Base-by-base conservation (phyloP, 30 jellyfish, hydroid and myxozoan genomes). In the Aurelia sp. region DNA sequence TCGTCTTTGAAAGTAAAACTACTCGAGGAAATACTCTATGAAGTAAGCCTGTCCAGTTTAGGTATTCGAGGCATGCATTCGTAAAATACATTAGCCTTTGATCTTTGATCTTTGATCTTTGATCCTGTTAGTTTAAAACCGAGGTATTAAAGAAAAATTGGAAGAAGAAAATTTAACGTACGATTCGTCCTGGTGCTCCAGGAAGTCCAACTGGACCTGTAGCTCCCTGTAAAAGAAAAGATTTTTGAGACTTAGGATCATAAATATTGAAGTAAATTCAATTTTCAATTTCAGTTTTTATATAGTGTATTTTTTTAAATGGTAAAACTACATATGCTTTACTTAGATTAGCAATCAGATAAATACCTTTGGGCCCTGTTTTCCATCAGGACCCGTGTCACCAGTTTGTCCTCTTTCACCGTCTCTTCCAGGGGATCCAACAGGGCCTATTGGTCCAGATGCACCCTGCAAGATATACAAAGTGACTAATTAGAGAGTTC, bases 401-500 rank as follows among this genome's bases (percentile, higher is more conserved):
- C 96, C 96, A 11, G 60, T 27, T 4, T 82, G 91, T 52, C 98
- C 98, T 22, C 97, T 97, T n/a, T 67, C 90, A 20, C 98, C 98
- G 41, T 80, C 90, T 47, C 90, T 75, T 21, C 98, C 98, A 20
- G 86, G 67, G 8, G 94, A 81, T 61, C 98, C 98, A 35, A 67
- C 93, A 4, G 95, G 93, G 12, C 98, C 98, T 24, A 95, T 72
- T 8, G 93, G 91, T 20, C 96, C 96, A 24, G 92, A 82, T 10
- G 94, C 77, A 69, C 96, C 96, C 96, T 87, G 41, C 20, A 67
- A 67, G 41, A 50, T 3, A 62, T 16, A 4, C 5, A 44, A 70
- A 31, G 3, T 66, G 47, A 57, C 48, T 66, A 66, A 13, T 18
- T 15, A 27, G 33, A 27, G 33, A 27, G 33, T 27, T 27, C 33